A percentile compares a stretch with the other conserved stretches of the same genome.
Conservation (phyloP, 2,888 invertebrate genomes). For the Cantharis rustica region DNA sequence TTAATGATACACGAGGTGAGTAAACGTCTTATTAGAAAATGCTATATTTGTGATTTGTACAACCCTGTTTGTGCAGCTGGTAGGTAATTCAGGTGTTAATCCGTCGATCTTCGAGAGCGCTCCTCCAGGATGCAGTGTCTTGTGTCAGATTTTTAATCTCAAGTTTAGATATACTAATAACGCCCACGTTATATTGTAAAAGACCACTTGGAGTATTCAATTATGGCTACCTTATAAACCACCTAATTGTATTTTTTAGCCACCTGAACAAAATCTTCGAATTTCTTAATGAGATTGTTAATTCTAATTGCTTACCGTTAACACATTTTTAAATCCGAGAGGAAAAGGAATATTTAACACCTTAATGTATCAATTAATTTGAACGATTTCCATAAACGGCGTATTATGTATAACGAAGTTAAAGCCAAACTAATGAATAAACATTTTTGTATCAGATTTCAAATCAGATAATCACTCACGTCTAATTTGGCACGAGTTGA, state of each 20-base stretch:
- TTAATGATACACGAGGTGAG: not conserved
- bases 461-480: conserved; percentile 3
- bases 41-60: conserved; percentile 13
- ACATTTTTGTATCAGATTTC: conserved; percentile 5
- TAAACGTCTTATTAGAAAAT: not conserved
- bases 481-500: conserved; percentile 5
- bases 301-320: conserved; percentile 2
- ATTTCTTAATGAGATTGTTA: not conserved
- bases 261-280: not conserved
- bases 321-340: not conserved
- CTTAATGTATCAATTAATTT: not conserved
- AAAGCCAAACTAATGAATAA: not conserved
- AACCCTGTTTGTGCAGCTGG: conserved; percentile 30
- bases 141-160: conserved; percentile 31
- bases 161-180: conserved; percentile 17
- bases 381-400: not conserved
- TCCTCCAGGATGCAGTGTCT: conserved; percentile 32
- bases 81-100: conserved; percentile 30
- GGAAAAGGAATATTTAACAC: not conserved
- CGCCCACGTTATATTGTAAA: conserved; percentile 29
- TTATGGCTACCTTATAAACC: not conserved
- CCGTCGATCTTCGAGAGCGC: conserved; percentile 17
- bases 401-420: not conserved
- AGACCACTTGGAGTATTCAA: conserved; percentile 12
- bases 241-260: not conserved